phyloP scores from a whole-genome alignment of 2,113 vertebrate genomes.

The Zosterops lateralis region DNA sequence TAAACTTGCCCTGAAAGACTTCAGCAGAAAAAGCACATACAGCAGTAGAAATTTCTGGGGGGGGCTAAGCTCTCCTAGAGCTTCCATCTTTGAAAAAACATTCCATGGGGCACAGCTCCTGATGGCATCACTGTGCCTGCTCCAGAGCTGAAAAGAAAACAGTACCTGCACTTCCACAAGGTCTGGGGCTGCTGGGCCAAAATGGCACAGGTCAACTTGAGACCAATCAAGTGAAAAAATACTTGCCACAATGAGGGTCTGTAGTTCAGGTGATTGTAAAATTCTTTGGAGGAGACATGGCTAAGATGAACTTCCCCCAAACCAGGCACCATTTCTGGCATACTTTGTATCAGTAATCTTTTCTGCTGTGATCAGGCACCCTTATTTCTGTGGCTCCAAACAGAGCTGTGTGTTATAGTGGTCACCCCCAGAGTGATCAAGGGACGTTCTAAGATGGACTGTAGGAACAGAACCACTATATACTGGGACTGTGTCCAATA shows the following conservation, averaged over 20 bases:
- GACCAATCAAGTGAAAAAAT: not conserved
- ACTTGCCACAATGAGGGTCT: not conserved
- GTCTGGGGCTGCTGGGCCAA: not conserved
- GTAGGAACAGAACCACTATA: not conserved
- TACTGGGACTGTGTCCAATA: not conserved
- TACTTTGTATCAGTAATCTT: not conserved
- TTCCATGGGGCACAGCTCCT: not conserved
- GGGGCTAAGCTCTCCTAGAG: not conserved
- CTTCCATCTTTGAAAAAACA: not conserved
- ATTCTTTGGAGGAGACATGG: not conserved
- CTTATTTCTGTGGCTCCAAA: not conserved
- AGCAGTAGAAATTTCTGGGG: not conserved
- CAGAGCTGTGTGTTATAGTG: not conserved
- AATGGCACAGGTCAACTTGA: not conserved
- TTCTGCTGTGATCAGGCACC: not conserved
- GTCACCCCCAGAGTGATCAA: not conserved
- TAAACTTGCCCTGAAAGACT: not conserved
- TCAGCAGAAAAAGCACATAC: not conserved
- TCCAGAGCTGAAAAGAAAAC: not conserved
- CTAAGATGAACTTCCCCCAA: not conserved
- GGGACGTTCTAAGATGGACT: not conserved
- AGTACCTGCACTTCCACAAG: not conserved
- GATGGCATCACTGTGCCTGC: rapidly evolving
- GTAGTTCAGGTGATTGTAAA: not conserved
- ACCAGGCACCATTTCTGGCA: not conserved